phyloP scores from a whole-genome alignment of 2,113 vertebrate genomes.

The Lucifuga dentata region DNA sequence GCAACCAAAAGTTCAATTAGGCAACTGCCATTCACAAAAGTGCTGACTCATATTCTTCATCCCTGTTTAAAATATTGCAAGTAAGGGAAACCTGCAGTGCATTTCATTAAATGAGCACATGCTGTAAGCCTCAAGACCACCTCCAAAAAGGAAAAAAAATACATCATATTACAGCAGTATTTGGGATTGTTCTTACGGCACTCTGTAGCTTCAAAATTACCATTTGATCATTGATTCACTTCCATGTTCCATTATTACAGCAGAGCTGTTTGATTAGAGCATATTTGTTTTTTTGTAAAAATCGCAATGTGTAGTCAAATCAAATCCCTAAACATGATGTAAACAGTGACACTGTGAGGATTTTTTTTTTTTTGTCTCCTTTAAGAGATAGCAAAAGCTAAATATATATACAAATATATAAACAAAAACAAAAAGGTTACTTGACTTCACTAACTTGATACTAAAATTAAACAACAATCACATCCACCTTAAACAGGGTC shows the following conservation, averaged over 20 bases:
- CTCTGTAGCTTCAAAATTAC: constrained; percentile 5
- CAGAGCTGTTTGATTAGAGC: too few species aligned
- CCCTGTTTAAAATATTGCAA: constrained; percentile 25
- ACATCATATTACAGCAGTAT: constrained; percentile 22
- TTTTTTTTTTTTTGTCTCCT: constrained; percentile 25
- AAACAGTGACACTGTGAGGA: constrained; percentile 39
- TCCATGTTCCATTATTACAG: too few species aligned
- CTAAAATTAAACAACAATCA: constrained; percentile 17
- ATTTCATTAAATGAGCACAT: constrained; percentile 17
- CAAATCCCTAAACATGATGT: constrained; percentile 32
- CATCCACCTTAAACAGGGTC: constrained; percentile 27
- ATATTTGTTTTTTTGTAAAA: too few species aligned
- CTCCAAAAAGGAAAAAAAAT: constrained; percentile 42
- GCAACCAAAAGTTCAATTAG: constrained; percentile 42
- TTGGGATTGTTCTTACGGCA: constrained; percentile 24
- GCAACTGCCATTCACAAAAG: constrained; percentile 48
- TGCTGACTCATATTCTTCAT: constrained; percentile 37
- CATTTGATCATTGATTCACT: too few species aligned
- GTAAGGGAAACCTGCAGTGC: background rate
- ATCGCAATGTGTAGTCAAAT: too few species aligned
- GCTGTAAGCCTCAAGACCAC: constrained; percentile 19
- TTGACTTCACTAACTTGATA: constrained; percentile 58
- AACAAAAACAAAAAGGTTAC: constrained; percentile 72
- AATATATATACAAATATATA: too few species aligned
- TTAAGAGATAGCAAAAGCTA: constrained; percentile 40